Conservation (phyloP, 2,113 vertebrate species). For the Pipra filicauda region DNA sequence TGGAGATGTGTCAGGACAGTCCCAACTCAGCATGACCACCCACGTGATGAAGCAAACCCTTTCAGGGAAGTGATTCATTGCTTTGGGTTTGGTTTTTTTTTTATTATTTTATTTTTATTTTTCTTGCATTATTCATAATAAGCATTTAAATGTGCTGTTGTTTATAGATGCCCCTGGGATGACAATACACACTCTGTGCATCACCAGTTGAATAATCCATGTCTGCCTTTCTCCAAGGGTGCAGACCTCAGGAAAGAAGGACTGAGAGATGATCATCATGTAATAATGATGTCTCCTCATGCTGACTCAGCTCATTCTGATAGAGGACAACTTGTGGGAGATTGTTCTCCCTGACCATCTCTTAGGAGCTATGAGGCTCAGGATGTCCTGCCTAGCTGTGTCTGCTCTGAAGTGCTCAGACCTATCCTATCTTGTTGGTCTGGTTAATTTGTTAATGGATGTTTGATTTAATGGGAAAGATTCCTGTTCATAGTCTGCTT, state of each 20-base stretch:
- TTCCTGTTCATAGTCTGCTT: not conserved
- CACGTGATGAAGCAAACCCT: not conserved
- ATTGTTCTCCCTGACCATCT: not conserved
- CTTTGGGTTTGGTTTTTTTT: not conserved
- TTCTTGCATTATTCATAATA: not conserved
- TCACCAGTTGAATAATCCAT: not conserved
- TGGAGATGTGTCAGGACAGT: not conserved
- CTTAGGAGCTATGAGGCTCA: not conserved
- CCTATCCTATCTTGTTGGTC: not conserved
- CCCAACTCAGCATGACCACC: not conserved
- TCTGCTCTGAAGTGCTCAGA: not conserved
- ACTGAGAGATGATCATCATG: not conserved
- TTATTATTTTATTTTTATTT: constrained; percentile 3
- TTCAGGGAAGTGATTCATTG: constrained; percentile 12
- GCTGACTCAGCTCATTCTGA: not conserved
- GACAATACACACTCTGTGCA: not conserved
- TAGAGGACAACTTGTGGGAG: not conserved
- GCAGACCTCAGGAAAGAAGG: not conserved
- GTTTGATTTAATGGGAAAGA: not conserved
- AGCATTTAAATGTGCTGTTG: not conserved
- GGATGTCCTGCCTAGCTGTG: not conserved
- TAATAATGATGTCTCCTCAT: not conserved
- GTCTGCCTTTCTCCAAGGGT: not conserved
- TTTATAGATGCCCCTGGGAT: not conserved
- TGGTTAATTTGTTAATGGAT: not conserved